Conservation (phyloP, 2,888 invertebrate genomes). For the Bugula neritina region DNA sequence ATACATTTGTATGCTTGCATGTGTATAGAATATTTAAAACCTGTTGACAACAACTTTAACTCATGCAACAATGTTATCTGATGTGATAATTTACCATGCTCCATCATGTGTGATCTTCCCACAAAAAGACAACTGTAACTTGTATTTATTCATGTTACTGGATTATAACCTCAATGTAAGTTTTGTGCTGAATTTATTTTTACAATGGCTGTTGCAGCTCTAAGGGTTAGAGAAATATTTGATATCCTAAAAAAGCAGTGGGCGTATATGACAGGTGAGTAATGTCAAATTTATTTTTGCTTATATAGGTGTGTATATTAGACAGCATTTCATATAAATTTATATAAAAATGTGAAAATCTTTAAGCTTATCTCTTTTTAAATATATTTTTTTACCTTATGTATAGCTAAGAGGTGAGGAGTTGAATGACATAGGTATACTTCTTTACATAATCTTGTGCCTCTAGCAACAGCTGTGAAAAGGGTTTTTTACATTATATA, state of each 20-base stretch:
- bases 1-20: too few species aligned
- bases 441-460: background rate
- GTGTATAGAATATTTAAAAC: too few species aligned
- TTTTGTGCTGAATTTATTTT: background rate
- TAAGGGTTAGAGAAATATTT: slow-evolving; percentile 38
- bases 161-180: too few species aligned
- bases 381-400: background rate
- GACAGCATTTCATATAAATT: background rate
- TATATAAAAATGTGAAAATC: background rate
- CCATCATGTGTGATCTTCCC: too few species aligned
- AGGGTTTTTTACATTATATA: too few species aligned
- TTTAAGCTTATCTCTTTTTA: background rate
- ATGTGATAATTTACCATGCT: too few species aligned
- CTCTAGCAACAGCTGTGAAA: too few species aligned
- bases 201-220: slow-evolving; percentile 33
- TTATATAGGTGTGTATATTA: background rate
- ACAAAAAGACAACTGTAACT: too few species aligned
- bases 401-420: background rate
- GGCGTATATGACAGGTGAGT: slow-evolving; percentile 40
- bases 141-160: too few species aligned
- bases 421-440: background rate
- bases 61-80: too few species aligned
- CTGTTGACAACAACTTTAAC: too few species aligned
- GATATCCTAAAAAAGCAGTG: slow-evolving; percentile 39
- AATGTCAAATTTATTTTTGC: background rate